Base-by-base conservation (phyloP, 2,888 invertebrate species). In the Adineta ricciae region DNA sequence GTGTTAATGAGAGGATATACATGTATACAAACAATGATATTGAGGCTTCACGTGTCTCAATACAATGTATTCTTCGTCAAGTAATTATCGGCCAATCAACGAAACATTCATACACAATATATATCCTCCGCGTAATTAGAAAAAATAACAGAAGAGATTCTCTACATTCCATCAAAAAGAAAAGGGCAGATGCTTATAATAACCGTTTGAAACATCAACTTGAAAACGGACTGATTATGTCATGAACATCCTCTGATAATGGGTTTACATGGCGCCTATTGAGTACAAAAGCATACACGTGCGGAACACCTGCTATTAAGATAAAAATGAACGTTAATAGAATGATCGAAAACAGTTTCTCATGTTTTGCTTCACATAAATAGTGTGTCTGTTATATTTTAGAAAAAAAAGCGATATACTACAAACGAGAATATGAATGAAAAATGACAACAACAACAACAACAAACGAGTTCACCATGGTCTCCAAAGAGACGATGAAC, bases 161-260 rank as follows among this genome's bases (percentile, higher is more conserved):
- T 56, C 27, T 56, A 27, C 56, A 56, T 56, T 56, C 27, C 27
- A 27, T 56, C 56, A 56, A 56, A 56, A 56, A 24, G 9, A 56
- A 56, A 54, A 56, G 11, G n/a, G 56, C 56, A 56, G 56, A 56
- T 56, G 56, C 56, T 56, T 27, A 27, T 27, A 27, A 56, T 46
- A 46, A 46, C 56, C 56, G 56, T 56, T 56, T 56, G 56, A 56
- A 56, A 19, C n/a, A 56, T 56, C 56, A 56, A 56, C 56, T 56
- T 56, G 27, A 56, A 21, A 56, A 56, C n/a, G 56, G n/a, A 56
- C n/a, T 56, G 56, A 56, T 56, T 56, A 56, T 56, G 56, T 56
- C 56, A 56, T 56, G 56, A 27, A 56, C 56, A 56, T 56, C 56
- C 56, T 56, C 56, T 56, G 56, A 56, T 56, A 56, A 56, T 56